These are phyloP conservation scores for Tyrannus savana DNA, from an alignment of 2,113 vertebrate species.

Conservation along the genomic window DNA sequence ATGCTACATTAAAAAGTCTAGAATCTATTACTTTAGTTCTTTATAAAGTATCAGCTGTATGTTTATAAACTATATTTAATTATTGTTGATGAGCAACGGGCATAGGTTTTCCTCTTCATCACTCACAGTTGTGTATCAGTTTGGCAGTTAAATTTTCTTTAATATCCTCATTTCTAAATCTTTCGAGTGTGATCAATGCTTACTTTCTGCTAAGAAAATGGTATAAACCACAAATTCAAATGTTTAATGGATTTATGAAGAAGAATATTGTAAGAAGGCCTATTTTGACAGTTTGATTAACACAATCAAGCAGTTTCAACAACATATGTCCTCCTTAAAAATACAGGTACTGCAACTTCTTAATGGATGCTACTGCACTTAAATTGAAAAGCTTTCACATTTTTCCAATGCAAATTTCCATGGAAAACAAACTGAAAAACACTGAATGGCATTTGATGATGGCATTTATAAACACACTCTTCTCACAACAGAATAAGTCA, in stretches of 20 bases:
- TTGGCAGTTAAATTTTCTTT: background rate
- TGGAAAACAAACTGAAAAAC: background rate
- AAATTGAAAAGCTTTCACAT: conserved; percentile 1
- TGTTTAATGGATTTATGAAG: conserved; percentile 29
- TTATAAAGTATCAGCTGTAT: background rate
- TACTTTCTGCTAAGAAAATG: conserved; percentile 3
- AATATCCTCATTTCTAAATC: background rate
- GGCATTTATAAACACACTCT: background rate
- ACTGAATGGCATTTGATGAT: background rate
- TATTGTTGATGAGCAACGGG: background rate
- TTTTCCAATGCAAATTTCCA: background rate
- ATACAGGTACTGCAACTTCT: background rate
- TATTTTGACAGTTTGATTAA: conserved; percentile 32
- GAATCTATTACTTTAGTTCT: background rate
- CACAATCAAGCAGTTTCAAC: background rate
- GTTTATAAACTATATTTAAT: background rate
- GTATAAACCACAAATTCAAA: conserved; percentile 1
- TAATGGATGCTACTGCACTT: background rate
- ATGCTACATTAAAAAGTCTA: background rate
- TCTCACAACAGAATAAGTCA: background rate
- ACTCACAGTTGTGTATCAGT: background rate
- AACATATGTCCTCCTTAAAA: background rate
- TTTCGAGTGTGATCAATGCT: background rate
- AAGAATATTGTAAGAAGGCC: conserved; percentile 6
- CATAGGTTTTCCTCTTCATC: background rate